Conservation (phyloP, 1,140 invertebrate species). For the Potamilus streckersoni region DNA sequence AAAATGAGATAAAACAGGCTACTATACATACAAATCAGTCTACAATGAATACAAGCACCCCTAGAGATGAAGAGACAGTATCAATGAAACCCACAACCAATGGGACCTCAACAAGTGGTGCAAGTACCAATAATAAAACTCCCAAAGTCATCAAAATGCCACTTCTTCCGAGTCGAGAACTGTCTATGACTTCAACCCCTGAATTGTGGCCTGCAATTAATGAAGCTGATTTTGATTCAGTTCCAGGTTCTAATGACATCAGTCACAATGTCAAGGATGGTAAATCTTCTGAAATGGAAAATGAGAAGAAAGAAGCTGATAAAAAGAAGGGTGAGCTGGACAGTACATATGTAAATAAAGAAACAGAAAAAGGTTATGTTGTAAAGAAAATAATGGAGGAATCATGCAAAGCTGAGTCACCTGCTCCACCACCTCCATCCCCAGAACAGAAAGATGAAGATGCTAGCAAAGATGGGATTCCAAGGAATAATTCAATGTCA, state of each 20-base stretch:
- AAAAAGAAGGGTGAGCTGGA: not conserved
- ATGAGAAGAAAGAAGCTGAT: not conserved
- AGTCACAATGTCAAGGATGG: conserved; percentile 11
- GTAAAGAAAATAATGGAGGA: conserved; percentile 28
- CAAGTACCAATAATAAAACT: conserved; percentile 16
- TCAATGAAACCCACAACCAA: conserved; percentile 8
- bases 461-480: not conserved
- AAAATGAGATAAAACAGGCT: conserved; percentile 15
- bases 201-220: conserved; percentile 55
- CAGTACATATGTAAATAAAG: conserved; percentile 18
- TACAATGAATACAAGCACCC: conserved; percentile 20
- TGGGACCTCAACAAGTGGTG: conserved; percentile 11
- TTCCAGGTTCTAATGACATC: conserved; percentile 17
- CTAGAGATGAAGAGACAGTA: not conserved
- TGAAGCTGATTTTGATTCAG: conserved; percentile 46
- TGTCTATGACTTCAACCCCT: conserved; percentile 34
- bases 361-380: not conserved
- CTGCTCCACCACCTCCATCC: conserved; percentile 54
- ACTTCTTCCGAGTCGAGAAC: conserved; percentile 22
- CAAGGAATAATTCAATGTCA: no score
- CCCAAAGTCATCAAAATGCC: conserved; percentile 13
- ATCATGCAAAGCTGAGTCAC: conserved; percentile 42
- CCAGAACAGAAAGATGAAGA: conserved; percentile 43
- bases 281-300: no score
- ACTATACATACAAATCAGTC: conserved; percentile 28